phyloP scores from a whole-genome alignment of 2,797 vertebrate species.

The Pseudopleuronectes americanus region DNA sequence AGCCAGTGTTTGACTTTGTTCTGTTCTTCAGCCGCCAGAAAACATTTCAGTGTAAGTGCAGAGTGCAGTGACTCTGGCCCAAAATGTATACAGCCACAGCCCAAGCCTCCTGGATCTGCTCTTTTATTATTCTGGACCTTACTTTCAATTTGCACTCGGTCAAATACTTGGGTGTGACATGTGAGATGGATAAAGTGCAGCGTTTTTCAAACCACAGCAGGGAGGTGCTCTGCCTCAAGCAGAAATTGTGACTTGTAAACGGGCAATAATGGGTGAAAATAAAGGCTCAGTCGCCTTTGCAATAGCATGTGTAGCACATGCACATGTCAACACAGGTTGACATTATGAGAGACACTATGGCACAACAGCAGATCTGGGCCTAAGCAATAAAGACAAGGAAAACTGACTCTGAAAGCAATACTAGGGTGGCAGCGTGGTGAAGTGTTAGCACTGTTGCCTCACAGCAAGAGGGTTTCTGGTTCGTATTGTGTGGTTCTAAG shows the following conservation, averaged over 20 bases:
- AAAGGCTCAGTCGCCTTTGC: slow-evolving; percentile 43
- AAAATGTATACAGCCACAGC: slow-evolving; percentile 4
- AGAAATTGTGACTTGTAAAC: slow-evolving; percentile 53
- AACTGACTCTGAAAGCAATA: slow-evolving; percentile 4
- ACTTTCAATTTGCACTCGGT: slow-evolving; percentile 11
- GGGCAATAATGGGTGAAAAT: slow-evolving; percentile 47
- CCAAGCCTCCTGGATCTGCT: slow-evolving; percentile 10
- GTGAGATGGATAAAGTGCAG: slow-evolving; percentile 20
- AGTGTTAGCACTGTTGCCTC: too few relatives aligned
- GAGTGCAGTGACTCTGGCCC: not conserved
- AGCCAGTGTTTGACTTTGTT: slow-evolving; percentile 18
- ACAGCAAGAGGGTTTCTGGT: too few relatives aligned
- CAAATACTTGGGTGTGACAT: slow-evolving; percentile 39
- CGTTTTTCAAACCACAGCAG: slow-evolving; percentile 57
- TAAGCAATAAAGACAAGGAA: slow-evolving; percentile 20
- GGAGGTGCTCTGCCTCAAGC: slow-evolving; percentile 19
- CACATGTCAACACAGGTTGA: slow-evolving; percentile 32
- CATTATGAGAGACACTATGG: slow-evolving; percentile 43
- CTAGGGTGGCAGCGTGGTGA: not conserved
- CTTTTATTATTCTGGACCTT: slow-evolving; percentile 26
- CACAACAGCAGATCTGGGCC: slow-evolving; percentile 26
- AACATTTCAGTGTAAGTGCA: slow-evolving; percentile 2
- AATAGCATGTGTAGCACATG: slow-evolving; percentile 17
- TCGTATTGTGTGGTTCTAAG: too few relatives aligned
- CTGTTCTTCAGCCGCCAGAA: not conserved